Evolutionary conservation across 2,888 invertebrate species (phyloP), one percentile per base, ranked within the genome.

Genomic region (Caenorhabditis zanzibari): DNA sequence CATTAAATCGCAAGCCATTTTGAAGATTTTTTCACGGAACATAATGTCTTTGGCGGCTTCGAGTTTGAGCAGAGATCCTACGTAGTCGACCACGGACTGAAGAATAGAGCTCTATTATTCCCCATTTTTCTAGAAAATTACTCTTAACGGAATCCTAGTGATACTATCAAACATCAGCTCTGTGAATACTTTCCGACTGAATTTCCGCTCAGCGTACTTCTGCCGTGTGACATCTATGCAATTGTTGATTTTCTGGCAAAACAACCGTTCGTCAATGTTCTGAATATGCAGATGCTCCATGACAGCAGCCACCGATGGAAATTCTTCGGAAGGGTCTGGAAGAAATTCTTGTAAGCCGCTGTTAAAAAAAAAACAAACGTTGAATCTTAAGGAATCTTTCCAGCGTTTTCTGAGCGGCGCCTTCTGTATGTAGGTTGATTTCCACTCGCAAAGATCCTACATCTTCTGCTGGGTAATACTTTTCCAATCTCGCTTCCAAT

Each of bases 291-390:
- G 22, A 14, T 52, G 49, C n/a, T 83, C 77, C 83, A 83, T 83
- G 6, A 83, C 83, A 35, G 56, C 73, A 0, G 83, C 77, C 9
- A 83, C 83, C 9, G 83, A 83, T 52, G 83, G 83, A 47, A 69
- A 83, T 16, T 69, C 41, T 12, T 38, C 32, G 14, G 68, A 26
- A 24, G 66, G 58, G 26, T 49, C 76, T 76, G 59, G 6, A 76
- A 75, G 10, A 12, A 44, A 44, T 12, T 44, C 3, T 47, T 19
- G 47, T 3, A 41, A 41, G 41, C n/a, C n/a, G n/a, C n/a, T 41
- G n/a, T 5, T 10, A 52, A 19, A 10, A 41, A 49, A 19, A 19
- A 52, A 71, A 14, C 2, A 41, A 10, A 73, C 82, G 28, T 38
- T 82, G 82, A 66, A 76, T 26, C 7, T 72, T 49, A 4, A 82